Percentiles rank a stretch among this genome's conserved stretches.
Conservation (phyloP, 2,113 vertebrate genomes). For the Urocolius indicus region DNA sequence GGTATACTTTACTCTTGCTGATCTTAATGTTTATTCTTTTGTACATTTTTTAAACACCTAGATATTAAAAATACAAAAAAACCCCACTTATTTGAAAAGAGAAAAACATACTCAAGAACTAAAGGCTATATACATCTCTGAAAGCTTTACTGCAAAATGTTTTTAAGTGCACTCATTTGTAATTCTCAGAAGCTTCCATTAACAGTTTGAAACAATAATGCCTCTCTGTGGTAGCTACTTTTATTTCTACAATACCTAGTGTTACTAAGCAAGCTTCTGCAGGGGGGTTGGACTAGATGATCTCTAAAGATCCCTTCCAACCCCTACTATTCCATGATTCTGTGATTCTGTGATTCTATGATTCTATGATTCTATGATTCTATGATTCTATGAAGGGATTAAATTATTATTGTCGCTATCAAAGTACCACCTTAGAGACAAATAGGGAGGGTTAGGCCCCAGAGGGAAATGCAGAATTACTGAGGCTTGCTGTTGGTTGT, state of each 20-base stretch:
- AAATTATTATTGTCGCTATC: neutral
- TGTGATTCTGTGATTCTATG: too few species aligned
- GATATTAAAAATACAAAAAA: neutral
- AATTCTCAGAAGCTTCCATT: neutral
- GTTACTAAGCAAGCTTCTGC: neutral
- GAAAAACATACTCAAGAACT: neutral
- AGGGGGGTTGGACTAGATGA: too few species aligned
- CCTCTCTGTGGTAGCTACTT: neutral
- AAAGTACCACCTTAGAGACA: neutral
- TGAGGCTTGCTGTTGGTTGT: neutral
- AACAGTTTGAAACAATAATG: neutral
- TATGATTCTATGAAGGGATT: too few species aligned
- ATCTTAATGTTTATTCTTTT: neutral
- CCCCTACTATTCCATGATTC: too few species aligned
- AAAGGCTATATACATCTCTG: neutral
- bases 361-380: too few species aligned
- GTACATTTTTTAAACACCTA: neutral
- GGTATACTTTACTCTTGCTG: neutral
- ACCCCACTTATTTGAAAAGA: neutral
- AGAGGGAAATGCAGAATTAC: neutral
- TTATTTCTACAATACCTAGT: neutral
- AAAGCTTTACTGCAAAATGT: neutral
- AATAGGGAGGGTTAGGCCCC: accelerated
- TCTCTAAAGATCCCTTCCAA: too few species aligned
- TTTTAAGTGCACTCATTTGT: neutral